Base-by-base conservation (phyloP, 2,888 invertebrate species). In the Tipula vernalis region DNA sequence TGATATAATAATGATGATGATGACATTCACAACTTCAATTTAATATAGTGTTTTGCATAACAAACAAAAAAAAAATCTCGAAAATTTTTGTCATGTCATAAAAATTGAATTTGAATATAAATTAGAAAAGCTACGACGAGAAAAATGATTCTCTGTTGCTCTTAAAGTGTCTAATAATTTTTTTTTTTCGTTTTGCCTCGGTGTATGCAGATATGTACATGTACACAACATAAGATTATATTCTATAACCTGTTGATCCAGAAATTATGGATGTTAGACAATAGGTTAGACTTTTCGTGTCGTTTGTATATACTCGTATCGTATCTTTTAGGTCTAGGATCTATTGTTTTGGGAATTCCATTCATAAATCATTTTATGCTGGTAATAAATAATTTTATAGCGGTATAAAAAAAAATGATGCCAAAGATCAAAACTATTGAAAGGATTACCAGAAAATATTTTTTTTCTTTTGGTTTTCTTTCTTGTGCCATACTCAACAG, bases 1-100 rank as follows among this genome's bases (percentile, higher is more conserved):
- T 71, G 71, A 71, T 71, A 71, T 71, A 71, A 71, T 71, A 71
- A 71, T 71, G 71, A 71, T 71, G 71, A 71, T 71, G 71, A 71
- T 71, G 71, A 71, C 71, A 71, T 71, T 71, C 71, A 71, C 71
- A 71, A 71, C 71, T 71, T 71, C 71, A 71, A 71, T 71, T 71
- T 71, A 71, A 71, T 71, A 71, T 71, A 71, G 71, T 71, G 71
- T 71, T 71, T 71, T 71, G 71, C 71, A 71, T 71, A 71, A 71
- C 18, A 71, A 71, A 71, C 8, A 71, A 71, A 71, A 71, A 71
- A 28, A 51, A 51, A 71, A 71, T 71, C 71, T 71, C 28, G 71
- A 71, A 71, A 71, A 28, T 71, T 71, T 71, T 71, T 71, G 71
- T 71, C 71, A 71, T 71, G 71, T 71, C 71, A 71, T 71, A 71